These are phyloP conservation scores for Papilio xuthus DNA, from an alignment of 1,140 invertebrate species.

Conservation along the genomic window DNA sequence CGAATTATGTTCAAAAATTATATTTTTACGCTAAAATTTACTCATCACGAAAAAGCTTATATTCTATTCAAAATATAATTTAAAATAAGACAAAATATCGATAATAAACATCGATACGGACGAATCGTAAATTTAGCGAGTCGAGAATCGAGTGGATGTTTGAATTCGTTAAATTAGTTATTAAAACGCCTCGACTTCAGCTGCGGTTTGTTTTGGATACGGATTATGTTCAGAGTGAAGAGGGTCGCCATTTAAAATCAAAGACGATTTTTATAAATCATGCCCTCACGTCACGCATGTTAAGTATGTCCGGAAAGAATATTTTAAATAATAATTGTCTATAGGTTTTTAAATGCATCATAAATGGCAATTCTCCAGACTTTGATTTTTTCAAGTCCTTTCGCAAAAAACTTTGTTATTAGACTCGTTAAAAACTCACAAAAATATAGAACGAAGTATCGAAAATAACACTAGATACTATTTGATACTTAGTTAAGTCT, in stretches of 20 bases:
- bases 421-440: too few relatives aligned
- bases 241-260: slow-evolving; percentile 45
- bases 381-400: too few relatives aligned
- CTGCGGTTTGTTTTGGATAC: slow-evolving; percentile 54
- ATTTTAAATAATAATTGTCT: background rate
- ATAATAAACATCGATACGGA: slow-evolving; percentile 40
- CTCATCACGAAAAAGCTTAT: too few relatives aligned
- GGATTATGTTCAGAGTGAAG: slow-evolving; percentile 49
- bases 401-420: too few relatives aligned
- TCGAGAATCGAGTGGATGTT: slow-evolving; percentile 43
- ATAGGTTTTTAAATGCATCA: background rate
- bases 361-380: background rate
- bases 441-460: too few relatives aligned
- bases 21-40: too few relatives aligned
- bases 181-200: slow-evolving; percentile 34
- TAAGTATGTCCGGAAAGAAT: background rate
- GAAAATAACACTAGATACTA: background rate
- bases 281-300: slow-evolving; percentile 3
- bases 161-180: slow-evolving; percentile 45
- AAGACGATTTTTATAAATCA: slow-evolving; percentile 11
- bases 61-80: background rate
- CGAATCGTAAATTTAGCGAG: slow-evolving; percentile 52
- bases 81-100: slow-evolving; percentile 9
- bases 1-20: too few relatives aligned
- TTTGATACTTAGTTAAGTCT: background rate